phyloP scores from a whole-genome alignment of 2,797 vertebrate genomes.

The Cetoscarus ocellatus region DNA sequence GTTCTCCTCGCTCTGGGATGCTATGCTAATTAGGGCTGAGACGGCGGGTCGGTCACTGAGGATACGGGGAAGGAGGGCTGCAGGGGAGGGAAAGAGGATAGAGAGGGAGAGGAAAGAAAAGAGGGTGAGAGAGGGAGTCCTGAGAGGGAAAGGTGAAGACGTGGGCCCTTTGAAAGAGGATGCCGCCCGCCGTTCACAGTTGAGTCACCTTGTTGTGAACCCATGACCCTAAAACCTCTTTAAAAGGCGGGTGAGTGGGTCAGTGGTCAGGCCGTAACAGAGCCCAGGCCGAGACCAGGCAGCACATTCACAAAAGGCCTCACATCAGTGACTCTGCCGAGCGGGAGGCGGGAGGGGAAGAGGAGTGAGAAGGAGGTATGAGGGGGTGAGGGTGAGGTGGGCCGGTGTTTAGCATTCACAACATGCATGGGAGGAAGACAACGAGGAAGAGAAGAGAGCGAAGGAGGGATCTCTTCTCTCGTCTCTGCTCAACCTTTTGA shows the following conservation, averaged over 20 bases:
- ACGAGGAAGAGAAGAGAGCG: constrained; percentile 13
- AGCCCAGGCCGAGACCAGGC: constrained; percentile 72
- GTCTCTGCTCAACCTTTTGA: constrained; percentile 66
- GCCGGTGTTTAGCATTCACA: constrained; percentile 65
- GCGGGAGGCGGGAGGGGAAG: constrained; percentile 53
- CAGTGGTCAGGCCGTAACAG: constrained; percentile 81
- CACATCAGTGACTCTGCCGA: constrained; percentile 77
- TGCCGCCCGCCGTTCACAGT: constrained; percentile 77
- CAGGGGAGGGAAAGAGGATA: constrained; percentile 16
- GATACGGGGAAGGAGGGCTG: constrained; percentile 54
- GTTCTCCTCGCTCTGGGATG: constrained; percentile 78
- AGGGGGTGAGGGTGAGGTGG: constrained; percentile 48
- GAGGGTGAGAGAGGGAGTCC: constrained; percentile 38
- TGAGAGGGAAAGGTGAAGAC: constrained; percentile 73
- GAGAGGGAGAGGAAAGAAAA: constrained; percentile 37
- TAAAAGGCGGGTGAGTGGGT: constrained; percentile 81
- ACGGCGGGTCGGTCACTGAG: constrained; percentile 67
- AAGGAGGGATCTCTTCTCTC: constrained; percentile 38
- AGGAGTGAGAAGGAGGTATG: constrained; percentile 57
- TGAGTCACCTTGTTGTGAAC: constrained; percentile 86
- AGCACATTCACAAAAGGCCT: constrained; percentile 73
- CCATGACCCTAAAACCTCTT: constrained; percentile 82
- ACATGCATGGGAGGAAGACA: constrained; percentile 43
- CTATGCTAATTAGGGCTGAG: constrained; percentile 84
- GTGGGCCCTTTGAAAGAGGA: constrained; percentile 81